Percentiles rank a stretch among this genome's conserved stretches.
These are phyloP conservation scores for Polyploca ridens DNA, from an alignment of 2,888 invertebrate genomes.

Conservation along the genomic window DNA sequence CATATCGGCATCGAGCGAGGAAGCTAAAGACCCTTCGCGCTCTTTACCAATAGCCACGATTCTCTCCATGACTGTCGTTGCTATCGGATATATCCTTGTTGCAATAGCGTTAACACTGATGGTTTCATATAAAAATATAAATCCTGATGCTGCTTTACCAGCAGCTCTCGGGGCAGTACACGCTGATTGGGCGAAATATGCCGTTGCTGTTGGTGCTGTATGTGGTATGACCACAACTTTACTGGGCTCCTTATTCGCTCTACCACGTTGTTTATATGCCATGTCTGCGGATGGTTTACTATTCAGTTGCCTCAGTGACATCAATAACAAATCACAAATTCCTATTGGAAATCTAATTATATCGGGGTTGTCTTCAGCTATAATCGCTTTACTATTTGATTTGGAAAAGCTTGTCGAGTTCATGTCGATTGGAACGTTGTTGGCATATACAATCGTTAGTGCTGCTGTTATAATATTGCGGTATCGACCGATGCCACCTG, in stretches of 20 bases:
- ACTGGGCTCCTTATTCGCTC: conserved; percentile 92
- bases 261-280: conserved; percentile 94
- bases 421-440: conserved; percentile 95
- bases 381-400: conserved; percentile 94
- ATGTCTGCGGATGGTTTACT: conserved; percentile 96
- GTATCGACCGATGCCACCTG: conserved; percentile 86
- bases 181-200: conserved; percentile 93
- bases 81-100: conserved; percentile 91
- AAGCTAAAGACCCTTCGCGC: conserved; percentile 90
- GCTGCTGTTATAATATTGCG: conserved; percentile 94
- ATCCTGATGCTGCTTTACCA: conserved; percentile 91
- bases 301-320: conserved; percentile 91
- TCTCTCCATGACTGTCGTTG: conserved; percentile 91
- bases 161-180: conserved; percentile 91
- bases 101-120: conserved; percentile 92
- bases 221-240: conserved; percentile 97
- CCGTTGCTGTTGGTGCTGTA: conserved; percentile 92
- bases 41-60: conserved; percentile 94
- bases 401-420: conserved; percentile 96
- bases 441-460: conserved; percentile 96
- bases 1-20: conserved; percentile 94
- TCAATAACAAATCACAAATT: conserved; percentile 92
- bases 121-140: conserved; percentile 90
- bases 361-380: conserved; percentile 90
- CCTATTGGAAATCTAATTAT: conserved; percentile 90